These are phyloP conservation scores for Schizaphis graminum DNA, from an alignment of 2,888 invertebrate species.

Conservation along the genomic window DNA sequence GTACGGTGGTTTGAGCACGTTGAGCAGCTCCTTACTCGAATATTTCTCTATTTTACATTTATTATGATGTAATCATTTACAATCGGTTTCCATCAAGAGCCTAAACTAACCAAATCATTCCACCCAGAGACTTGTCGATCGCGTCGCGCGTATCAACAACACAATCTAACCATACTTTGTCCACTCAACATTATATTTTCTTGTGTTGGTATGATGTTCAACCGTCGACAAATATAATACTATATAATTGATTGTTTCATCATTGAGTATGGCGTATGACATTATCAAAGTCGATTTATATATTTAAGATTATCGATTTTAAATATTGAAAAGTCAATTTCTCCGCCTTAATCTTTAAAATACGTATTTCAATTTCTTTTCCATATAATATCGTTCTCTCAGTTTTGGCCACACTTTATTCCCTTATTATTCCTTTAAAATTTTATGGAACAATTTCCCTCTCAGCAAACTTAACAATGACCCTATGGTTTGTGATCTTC, in stretches of 20 bases:
- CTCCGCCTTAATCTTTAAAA: background rate
- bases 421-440: too few species aligned
- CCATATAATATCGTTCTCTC: too few species aligned
- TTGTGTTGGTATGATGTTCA: background rate
- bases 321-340: background rate
- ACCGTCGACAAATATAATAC: background rate
- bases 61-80: background rate
- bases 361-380: background rate
- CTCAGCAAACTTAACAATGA: too few species aligned
- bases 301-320: background rate
- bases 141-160: background rate
- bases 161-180: background rate
- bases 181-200: background rate
- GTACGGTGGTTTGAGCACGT: background rate
- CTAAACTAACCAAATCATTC: background rate
- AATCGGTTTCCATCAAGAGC: background rate
- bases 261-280: background rate
- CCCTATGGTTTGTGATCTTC: too few species aligned
- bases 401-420: too few species aligned
- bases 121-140: background rate
- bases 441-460: too few species aligned
- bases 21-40: background rate
- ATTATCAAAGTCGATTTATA: background rate
- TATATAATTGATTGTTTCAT: background rate
- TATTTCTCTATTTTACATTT: background rate